Evolutionary conservation across 2,113 vertebrate genomes (phyloP).

Genomic region (Gymnogyps californianus): DNA sequence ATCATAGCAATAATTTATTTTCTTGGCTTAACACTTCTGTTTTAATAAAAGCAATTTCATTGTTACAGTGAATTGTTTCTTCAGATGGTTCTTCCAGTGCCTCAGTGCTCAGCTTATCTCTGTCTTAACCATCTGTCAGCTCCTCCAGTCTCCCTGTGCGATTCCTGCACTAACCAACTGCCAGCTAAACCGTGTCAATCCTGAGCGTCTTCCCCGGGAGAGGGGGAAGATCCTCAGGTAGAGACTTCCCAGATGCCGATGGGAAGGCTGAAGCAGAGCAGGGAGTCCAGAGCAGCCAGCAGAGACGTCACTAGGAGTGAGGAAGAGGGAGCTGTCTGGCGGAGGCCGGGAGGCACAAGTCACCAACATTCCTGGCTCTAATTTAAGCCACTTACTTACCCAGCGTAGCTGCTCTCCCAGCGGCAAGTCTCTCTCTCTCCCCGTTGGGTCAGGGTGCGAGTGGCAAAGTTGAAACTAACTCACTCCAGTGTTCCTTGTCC

Average conservation of each 20-base stretch:
- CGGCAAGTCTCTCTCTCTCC: background rate
- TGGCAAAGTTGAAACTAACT: background rate
- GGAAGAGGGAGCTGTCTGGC: background rate
- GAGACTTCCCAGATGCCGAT: background rate
- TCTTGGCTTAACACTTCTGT: slow-evolving; percentile 45
- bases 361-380: background rate
- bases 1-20: slow-evolving; percentile 68
- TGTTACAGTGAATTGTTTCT: background rate
- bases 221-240: background rate
- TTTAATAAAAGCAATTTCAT: slow-evolving; percentile 52
- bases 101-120: background rate
- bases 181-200: background rate
- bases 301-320: background rate
- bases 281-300: background rate
- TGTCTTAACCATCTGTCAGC: background rate
- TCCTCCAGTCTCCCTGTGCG: background rate
- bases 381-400: background rate
- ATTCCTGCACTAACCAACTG: background rate
- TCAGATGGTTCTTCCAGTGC: background rate
- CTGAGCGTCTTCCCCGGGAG: background rate
- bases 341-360: background rate
- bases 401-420: background rate
- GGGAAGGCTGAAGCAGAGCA: background rate
- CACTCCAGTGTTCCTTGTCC: background rate
- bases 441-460: background rate